Conservation (phyloP, 2,797 vertebrate genomes). For the Myotis planiceps region DNA sequence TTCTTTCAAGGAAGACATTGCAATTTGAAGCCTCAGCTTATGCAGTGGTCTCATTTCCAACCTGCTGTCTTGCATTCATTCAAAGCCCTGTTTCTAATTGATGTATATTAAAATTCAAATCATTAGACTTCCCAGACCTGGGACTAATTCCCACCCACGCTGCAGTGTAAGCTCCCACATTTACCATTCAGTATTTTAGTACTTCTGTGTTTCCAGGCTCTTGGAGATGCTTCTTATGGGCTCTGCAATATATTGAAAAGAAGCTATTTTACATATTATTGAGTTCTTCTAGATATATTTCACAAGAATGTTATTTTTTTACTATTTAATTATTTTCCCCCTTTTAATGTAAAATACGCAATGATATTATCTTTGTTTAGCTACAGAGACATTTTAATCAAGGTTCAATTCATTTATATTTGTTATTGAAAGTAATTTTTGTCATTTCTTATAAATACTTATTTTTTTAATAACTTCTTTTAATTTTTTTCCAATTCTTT, state of each 20-base stretch:
- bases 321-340: neutral
- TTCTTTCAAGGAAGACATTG: neutral
- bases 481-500: neutral
- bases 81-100: neutral
- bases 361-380: neutral
- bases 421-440: slow-evolving; percentile 49
- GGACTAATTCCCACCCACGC: neutral
- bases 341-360: neutral
- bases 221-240: neutral
- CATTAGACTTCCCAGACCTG: neutral
- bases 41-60: neutral
- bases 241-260: neutral
- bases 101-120: neutral
- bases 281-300: neutral
- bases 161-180: neutral
- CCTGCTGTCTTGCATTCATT: neutral
- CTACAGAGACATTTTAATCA: neutral
- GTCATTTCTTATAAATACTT: neutral
- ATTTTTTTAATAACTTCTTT: neutral
- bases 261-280: neutral
- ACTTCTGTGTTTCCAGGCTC: neutral
- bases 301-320: neutral
- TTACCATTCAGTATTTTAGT: neutral
- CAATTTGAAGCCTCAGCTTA: neutral
- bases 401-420: slow-evolving; percentile 33